Evolutionary conservation across 1,140 invertebrate species (phyloP), one percentile per base, ranked within the genome.

Genomic region (Batillaria attramentaria): DNA sequence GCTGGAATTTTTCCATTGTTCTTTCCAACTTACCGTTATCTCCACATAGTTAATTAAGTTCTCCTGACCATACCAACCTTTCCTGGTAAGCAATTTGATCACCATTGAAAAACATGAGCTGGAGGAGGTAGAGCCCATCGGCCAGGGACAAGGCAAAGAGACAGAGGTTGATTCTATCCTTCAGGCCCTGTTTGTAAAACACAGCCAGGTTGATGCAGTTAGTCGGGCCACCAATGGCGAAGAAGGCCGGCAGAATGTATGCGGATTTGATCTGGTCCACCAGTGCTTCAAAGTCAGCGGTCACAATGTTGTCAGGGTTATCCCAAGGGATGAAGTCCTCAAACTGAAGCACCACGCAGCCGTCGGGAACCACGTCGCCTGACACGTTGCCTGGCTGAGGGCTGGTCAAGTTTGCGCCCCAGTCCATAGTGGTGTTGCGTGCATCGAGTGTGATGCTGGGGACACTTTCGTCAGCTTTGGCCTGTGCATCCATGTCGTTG

Each of bases 151-250:
- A 31, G 20, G 46, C 42, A 24, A 72, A 72, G 28, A 72, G 70
- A 72, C 70, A 72, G n/a, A 50, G 42, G 70, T 72, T 72, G 70
- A 54, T 42, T 28, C 70, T 39, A 43, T 72, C 70, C 43, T 33
- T 72, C 18, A 72, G 42, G 3, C 70, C 70, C 28, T 50, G 70
- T 50, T 72, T 50, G 43, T 72, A 72, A 43, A 50, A 72, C 42
- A 72, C 70, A 13, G 70, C 70, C 70, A 72, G 46, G 70, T 72
- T 72, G 70, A 72, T 35, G 43, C 18, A 39, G 70, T 72, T 72
- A 31, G 24, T 54, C 4, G 70, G 70, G 20, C 41, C 42, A 50
- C 70, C 70, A 35, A 50, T 50, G 33, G 54, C 31, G 13, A 46
- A 72, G 39, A 72, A 8, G 42, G 35, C 0, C 13, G 28, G n/a